Evolutionary conservation across 2,797 vertebrate genomes (phyloP), one percentile per base, ranked within the genome.

Genomic region (Acanthopagrus latus): DNA sequence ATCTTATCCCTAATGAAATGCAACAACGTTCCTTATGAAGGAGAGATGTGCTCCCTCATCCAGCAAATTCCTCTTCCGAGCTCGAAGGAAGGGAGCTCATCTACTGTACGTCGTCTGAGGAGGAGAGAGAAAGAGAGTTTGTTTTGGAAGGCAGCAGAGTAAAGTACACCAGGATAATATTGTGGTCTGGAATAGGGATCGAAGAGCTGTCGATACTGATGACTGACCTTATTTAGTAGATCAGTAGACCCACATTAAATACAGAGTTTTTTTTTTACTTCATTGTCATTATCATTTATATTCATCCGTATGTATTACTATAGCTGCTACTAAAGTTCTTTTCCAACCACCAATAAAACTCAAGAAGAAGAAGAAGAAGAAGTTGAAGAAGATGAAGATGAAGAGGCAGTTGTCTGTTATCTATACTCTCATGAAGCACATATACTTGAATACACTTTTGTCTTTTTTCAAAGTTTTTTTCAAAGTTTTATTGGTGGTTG

Each of bases 1-100:
- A 94, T 94, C 88, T 93, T 82, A 88, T 92, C 89, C 87, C 90
- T 95, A 93, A 95, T 95, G 93, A 94, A 93, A 95, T 89, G 89
- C 80, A 93, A 90, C 91, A 93, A 93, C 73, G 70, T 91, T 92
- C 87, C 88, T 90, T 92, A 89, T 87, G 82, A 92, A 88, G 91
- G 88, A 91, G 89, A 88, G 82, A 90, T 84, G 86, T 90, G 90
- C 89, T 94, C 87, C 68, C 76, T 93, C 94, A 93, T 89, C 90
- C 91, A 85, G 87, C 75, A 93, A 93, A 94, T 93, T 93, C 89
- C 84, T 86, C 71, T 70, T 81, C 75, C 72, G 83, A 77, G 89
- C 84, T 86, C n/a, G 10, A 71, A 83, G 78, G 69, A 83, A 43
- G 65, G 76, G 23, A 78, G 79, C 76, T 86, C 74, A 72, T 88